Evolutionary conservation across 2,888 invertebrate species (phyloP), one percentile per base, ranked within the genome.

Genomic region (Isoperla grammatica): DNA sequence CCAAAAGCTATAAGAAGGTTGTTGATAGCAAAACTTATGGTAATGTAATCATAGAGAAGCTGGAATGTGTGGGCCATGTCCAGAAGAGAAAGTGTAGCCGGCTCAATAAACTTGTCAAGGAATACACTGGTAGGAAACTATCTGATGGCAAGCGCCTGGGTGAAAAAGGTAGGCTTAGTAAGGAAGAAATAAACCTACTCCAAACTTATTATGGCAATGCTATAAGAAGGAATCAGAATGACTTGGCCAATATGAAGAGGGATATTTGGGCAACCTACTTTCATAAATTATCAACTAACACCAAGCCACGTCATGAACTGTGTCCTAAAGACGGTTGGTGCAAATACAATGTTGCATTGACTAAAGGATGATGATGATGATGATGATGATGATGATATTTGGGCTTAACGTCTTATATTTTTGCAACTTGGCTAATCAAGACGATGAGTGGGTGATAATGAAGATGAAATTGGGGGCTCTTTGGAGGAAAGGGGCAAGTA

Each of bases 121-220:
- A 60, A 13, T 13, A 43, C 23, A 58, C 54, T 17, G 63, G 58
- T 9, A 50, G 43, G n/a, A 60, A 63, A 39, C 57, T 59, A 1
- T 43, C 46, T 43, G 64, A 61, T 54, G 60, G 59, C 15, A 64
- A 61, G 57, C n/a, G 20, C 2, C 45, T 63, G n/a, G 46, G 45
- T 13, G 61, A 56, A 12, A 46, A 20, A 37, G 57, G 55, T 19
- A 42, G 46, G 12, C 55, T 62, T 2, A 60, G 46, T 12, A 57
- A 57, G 49, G 39, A 29, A 23, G 54, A 58, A 37, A 58, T 55
- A 19, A 55, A 60, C 23, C 13, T 22, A 15, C 19, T 62, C 2
- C 58, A 59, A 23, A 39, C 3, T 1, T 64, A 60, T 39, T 63
- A 64, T 59, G 63, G 64, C 0, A 57, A 42, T 35, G 62, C 63